Evolutionary conservation across 1,140 invertebrate genomes (phyloP), one percentile per base, ranked within the genome.

Genomic region (Planococcus citri): DNA sequence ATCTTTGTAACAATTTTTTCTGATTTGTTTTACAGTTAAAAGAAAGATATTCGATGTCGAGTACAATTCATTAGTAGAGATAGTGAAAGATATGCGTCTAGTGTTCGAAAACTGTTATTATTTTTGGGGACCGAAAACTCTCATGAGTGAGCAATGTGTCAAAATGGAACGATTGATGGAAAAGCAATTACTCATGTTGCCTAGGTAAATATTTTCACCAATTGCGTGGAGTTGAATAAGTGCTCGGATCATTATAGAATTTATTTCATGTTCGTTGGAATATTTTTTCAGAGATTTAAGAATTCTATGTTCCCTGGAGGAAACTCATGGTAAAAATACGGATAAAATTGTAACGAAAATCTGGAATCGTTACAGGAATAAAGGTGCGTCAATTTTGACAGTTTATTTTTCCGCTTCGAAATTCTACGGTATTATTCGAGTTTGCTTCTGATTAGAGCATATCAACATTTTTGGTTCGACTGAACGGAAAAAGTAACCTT

Each of bases 51-150:
- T 78, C 22, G 72, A 73, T 6, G 74, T 74, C 14, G 72, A 79
- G 21, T 83, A 83, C 73, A 72, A 72, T 1, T 76, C 72, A 17
- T 77, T 83, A 20, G 80, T 77, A 24, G 77, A 82, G 25, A 76
- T 82, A 74, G 76, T 83, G 12, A 76, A 75, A n/a, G 82, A 83
- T 72, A 75, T 83, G 37, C 76, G 81, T 22, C 74, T 79, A 12
- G 81, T 83, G 78, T 73, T 83, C 25, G 80, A 83, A 71, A 83
- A 83, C 70, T 82, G 81, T 71, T 82, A 82, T 71, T 76, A 78
- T 12, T 83, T 78, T 74, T 82, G 80, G 76, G 82, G 82, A 64
- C 76, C 78, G 2, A 74, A 77, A 69, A 79, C 82, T 73, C 76
- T 76, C 67, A 75, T 82, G 17, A 80, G 80, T 1, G 81, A 79